phyloP scores from a whole-genome alignment of 2,797 vertebrate species.

The Hydrolagus colliei region DNA sequence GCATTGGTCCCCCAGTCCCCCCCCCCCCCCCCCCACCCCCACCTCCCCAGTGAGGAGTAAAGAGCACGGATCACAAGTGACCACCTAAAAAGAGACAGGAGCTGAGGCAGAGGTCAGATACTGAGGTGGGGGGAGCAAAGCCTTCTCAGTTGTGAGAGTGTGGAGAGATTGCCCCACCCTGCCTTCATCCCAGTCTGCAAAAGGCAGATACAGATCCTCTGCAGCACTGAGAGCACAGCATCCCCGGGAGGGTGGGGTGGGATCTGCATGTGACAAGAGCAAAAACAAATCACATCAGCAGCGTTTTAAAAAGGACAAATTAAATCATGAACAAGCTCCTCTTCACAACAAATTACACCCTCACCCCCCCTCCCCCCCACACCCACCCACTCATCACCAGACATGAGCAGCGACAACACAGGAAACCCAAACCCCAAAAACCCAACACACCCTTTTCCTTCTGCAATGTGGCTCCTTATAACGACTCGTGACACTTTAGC shows the following conservation, averaged over 20 bases:
- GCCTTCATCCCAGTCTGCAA: constrained; percentile 29
- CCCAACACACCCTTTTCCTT: too few species aligned
- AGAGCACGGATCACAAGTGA: neutral
- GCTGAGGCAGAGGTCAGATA: neutral
- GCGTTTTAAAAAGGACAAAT: neutral
- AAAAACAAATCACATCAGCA: neutral
- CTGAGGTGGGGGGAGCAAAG: neutral
- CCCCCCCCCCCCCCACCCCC: too few species aligned
- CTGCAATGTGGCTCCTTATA: neutral
- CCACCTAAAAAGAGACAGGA: neutral
- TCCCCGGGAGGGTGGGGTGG: neutral
- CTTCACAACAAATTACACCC: neutral
- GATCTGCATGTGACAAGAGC: neutral
- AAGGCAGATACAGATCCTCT: constrained; percentile 17
- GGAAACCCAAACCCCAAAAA: neutral
- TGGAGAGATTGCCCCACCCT: constrained; percentile 28
- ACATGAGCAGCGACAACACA: neutral
- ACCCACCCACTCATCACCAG: neutral
- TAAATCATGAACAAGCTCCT: neutral
- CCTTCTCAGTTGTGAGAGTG: neutral
- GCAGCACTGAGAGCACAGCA: constrained; percentile 22
- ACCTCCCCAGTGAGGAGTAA: neutral
- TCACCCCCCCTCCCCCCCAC: too few species aligned
- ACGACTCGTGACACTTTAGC: neutral
- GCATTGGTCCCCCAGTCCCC: too few species aligned